Conservation (phyloP, 2,113 vertebrate genomes). For the Cynopterus brachyotis region DNA sequence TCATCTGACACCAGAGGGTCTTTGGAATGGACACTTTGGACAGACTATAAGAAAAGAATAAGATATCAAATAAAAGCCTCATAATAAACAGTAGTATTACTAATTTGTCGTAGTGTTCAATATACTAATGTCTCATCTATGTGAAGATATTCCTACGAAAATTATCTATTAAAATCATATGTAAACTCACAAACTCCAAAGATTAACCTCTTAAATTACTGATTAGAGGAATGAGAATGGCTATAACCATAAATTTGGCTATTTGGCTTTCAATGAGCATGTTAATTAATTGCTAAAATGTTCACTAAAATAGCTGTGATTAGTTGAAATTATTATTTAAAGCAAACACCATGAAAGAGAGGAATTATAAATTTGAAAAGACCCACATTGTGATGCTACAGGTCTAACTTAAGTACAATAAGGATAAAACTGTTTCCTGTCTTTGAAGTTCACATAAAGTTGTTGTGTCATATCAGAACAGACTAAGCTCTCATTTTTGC, state of each 20-base stretch:
- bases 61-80: not conserved
- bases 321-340: slow-evolving; percentile 33
- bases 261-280: slow-evolving; percentile 8
- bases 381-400: not conserved
- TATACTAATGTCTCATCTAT: not conserved
- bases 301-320: not conserved
- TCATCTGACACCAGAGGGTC: slow-evolving; percentile 73
- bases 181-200: slow-evolving; percentile 28
- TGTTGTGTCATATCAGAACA: not conserved
- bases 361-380: slow-evolving; percentile 16
- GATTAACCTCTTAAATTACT: slow-evolving; percentile 26
- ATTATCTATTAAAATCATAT: not conserved
- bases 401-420: slow-evolving; percentile 14
- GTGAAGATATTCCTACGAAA: not conserved
- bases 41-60: slow-evolving; percentile 64
- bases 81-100: not conserved
- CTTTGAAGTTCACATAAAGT: not conserved
- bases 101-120: not conserved
- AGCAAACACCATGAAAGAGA: not conserved
- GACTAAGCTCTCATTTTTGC: not conserved
- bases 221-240: not conserved
- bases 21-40: slow-evolving; percentile 53
- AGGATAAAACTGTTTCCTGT: not conserved
- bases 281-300: slow-evolving; percentile 33
- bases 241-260: not conserved